These are phyloP conservation scores for Drosophila subquinaria DNA, from an alignment of 2,888 invertebrate genomes.

Conservation along the genomic window DNA sequence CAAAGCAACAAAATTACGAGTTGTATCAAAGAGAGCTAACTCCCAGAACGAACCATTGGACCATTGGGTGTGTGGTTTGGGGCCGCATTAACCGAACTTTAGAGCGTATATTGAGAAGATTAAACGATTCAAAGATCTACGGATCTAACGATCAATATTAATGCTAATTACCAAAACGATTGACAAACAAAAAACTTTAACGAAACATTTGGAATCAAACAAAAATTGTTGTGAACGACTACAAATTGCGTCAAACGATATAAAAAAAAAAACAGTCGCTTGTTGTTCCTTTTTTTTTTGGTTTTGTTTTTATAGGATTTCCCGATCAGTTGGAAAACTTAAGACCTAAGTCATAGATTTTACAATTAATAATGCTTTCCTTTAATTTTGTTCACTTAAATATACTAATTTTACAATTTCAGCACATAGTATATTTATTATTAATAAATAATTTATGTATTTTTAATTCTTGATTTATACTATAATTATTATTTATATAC, in stretches of 20 bases:
- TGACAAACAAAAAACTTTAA: slow-evolving; percentile 7
- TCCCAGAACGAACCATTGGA: slow-evolving; percentile 52
- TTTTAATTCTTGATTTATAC: slow-evolving; percentile 15
- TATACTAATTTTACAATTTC: slow-evolving; percentile 42
- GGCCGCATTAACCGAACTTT: slow-evolving; percentile 27
- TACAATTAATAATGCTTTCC: slow-evolving; percentile 38
- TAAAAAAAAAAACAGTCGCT: slow-evolving; percentile 31
- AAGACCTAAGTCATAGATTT: slow-evolving; percentile 76
- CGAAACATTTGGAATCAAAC: slow-evolving; percentile 22
- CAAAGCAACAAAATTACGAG: slow-evolving; percentile 15
- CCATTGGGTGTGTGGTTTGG: slow-evolving; percentile 41
- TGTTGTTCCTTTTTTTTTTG: slow-evolving; percentile 21
- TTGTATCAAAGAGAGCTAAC: slow-evolving; percentile 41
- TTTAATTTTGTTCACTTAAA: slow-evolving; percentile 1
- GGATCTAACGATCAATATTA: slow-evolving; percentile 19
- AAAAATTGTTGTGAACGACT: slow-evolving; percentile 18
- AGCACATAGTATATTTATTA: slow-evolving; percentile 56
- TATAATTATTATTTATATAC: slow-evolving; percentile 16
- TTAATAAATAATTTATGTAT: slow-evolving; percentile 35
- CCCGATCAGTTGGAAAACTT: slow-evolving; percentile 47
- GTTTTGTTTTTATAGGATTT: slow-evolving; percentile 14
- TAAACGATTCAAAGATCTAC: slow-evolving; percentile 15
- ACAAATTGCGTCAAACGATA: slow-evolving; percentile 18
- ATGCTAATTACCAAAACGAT: slow-evolving; percentile 54
- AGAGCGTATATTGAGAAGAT: slow-evolving; percentile 39